phyloP scores from a whole-genome alignment of 2,113 vertebrate species.

The Phylloscopus trochiloides region DNA sequence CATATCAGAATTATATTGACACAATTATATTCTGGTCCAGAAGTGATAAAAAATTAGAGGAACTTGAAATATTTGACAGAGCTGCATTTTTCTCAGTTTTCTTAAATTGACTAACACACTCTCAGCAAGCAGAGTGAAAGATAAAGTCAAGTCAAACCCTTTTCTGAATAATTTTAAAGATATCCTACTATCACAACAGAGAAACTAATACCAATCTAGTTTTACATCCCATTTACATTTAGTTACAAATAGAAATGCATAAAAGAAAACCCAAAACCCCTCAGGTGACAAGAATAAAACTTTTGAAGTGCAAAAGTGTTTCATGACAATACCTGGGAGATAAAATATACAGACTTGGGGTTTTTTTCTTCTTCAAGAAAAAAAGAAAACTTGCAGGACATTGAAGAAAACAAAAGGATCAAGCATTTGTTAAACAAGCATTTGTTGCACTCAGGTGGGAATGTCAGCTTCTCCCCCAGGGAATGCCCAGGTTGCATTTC shows the following conservation, averaged over 20 bases:
- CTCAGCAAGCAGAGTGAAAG: neutral
- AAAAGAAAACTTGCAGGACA: neutral
- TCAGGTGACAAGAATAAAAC: neutral
- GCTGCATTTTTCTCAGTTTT: neutral
- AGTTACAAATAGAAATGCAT: neutral
- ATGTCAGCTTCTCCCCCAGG: fast-evolving
- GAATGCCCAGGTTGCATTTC: too few species aligned
- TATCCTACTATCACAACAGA: neutral
- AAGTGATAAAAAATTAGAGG: neutral
- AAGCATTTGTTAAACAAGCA: fast-evolving
- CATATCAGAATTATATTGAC: too few species aligned
- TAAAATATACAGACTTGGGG: fast-evolving
- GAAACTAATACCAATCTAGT: neutral
- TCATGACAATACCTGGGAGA: neutral
- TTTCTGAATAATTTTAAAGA: neutral
- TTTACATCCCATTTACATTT: neutral
- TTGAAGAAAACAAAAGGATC: neutral
- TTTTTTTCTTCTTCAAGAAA: neutral
- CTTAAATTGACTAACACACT: neutral
- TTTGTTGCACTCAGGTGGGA: fast-evolving
- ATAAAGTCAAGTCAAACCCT: neutral
- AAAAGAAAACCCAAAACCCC: neutral
- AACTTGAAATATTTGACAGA: neutral
- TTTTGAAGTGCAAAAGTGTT: neutral
- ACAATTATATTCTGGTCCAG: neutral